A percentile compares a stretch with the other conserved stretches of the same genome.
phyloP scores from a whole-genome alignment of 2,888 invertebrate genomes.

The Agrotis segetum region DNA sequence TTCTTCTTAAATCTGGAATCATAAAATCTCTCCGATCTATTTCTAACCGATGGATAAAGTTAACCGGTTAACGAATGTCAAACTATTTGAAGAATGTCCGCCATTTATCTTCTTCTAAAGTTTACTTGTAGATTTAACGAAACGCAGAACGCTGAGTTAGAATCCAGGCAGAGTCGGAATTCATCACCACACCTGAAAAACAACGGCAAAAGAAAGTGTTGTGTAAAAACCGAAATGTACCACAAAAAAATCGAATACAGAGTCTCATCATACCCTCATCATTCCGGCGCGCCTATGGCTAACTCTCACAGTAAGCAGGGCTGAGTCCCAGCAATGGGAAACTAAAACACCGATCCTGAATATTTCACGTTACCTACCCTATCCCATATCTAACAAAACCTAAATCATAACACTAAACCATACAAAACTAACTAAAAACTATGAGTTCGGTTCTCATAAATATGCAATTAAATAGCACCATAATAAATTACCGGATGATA shows the following conservation, averaged over 20 bases:
- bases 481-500: slow-evolving; percentile 65
- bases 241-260: no score
- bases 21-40: not conserved
- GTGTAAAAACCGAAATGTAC: no score
- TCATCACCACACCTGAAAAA: no score
- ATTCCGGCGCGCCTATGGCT: no score
- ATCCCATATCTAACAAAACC: not conserved
- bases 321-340: no score
- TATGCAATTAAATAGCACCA: slow-evolving; percentile 69
- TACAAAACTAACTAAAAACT: slow-evolving; percentile 46
- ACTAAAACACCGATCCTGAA: no score
- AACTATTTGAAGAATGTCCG: not conserved
- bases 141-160: no score
- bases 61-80: not conserved
- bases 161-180: no score
- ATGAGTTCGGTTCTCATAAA: slow-evolving; percentile 66
- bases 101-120: not conserved
- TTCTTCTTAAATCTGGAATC: not conserved
- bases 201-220: no score
- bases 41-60: not conserved
- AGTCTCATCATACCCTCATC: no score
- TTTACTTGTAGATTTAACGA: no score
- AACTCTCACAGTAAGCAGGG: no score
- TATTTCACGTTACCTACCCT: not conserved
- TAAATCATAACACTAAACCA: not conserved